Evolutionary conservation across 2,888 invertebrate species (phyloP).

Genomic region (Reticulitermes lucifugus): DNA sequence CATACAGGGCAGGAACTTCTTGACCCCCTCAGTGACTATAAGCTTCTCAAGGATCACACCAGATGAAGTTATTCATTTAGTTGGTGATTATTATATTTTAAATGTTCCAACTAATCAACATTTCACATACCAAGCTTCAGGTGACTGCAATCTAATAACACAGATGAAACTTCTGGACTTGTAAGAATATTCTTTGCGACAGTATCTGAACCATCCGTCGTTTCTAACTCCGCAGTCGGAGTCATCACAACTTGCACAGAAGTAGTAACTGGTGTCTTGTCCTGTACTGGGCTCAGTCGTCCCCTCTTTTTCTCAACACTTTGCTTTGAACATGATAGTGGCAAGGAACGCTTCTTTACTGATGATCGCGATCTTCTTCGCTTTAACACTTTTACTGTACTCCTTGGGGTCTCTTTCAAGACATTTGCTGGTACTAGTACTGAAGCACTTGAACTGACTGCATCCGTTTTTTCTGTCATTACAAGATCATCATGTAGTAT

Average conservation of each 20-base stretch:
- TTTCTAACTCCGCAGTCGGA: neutral
- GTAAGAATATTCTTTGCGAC: neutral
- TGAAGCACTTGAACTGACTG: neutral
- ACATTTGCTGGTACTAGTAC: neutral
- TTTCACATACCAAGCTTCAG: neutral
- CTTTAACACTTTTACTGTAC: neutral
- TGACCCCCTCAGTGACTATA: too few species aligned
- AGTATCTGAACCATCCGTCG: neutral
- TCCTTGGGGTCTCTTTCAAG: slow-evolving; percentile 2
- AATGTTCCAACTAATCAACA: neutral
- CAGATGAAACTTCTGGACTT: neutral
- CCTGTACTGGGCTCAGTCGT: neutral
- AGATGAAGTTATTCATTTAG: neutral
- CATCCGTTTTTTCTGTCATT: neutral
- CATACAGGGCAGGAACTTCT: too few species aligned
- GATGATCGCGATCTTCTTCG: neutral
- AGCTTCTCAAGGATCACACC: neutral
- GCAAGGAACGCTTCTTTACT: neutral
- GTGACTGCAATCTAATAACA: neutral
- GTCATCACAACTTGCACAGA: neutral
- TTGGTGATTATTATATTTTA: neutral
- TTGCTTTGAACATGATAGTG: neutral
- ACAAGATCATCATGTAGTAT: neutral
- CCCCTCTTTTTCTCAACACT: neutral
- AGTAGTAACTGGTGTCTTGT: neutral